A percentile compares a stretch with the other conserved stretches of the same genome.
phyloP scores from a whole-genome alignment of 2,888 invertebrate genomes.

The Lasius fuliginosus region DNA sequence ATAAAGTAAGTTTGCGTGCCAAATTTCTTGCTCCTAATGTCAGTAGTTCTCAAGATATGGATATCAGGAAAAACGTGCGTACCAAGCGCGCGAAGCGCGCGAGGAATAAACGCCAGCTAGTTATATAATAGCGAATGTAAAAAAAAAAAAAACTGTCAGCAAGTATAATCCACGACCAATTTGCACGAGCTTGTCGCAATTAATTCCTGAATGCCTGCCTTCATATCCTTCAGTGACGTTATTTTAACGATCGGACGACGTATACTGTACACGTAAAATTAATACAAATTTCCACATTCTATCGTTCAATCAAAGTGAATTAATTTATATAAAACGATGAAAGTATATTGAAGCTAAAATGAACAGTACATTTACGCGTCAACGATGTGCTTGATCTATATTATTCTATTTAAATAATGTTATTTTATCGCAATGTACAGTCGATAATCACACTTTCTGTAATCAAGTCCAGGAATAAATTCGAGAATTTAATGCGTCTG shows the following conservation, averaged over 20 bases:
- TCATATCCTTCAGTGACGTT: neutral
- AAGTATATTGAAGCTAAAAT: neutral
- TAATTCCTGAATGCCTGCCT: neutral
- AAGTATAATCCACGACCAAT: neutral
- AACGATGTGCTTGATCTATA: neutral
- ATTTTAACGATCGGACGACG: neutral
- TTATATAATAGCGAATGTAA: neutral
- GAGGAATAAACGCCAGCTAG: too few relatives aligned
- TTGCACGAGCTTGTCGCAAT: neutral
- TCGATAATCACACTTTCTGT: slow-evolving; percentile 20
- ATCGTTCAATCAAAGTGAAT: slow-evolving; percentile 3
- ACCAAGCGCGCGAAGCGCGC: too few relatives aligned
- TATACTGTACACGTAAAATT: neutral
- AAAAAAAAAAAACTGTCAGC: neutral
- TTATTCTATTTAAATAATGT: slow-evolving; percentile 44
- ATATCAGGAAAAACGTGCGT: too few relatives aligned
- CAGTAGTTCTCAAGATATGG: too few relatives aligned
- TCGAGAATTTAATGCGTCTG: neutral
- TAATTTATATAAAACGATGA: slow-evolving; percentile 17
- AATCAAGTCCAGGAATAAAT: neutral
- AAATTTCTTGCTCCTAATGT: too few relatives aligned
- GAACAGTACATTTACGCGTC: neutral
- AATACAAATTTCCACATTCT: neutral
- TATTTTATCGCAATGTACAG: slow-evolving; percentile 40
- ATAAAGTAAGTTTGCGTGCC: too few relatives aligned